phyloP scores from a whole-genome alignment of 2,888 invertebrate genomes.

The Geotrupes spiniger region DNA sequence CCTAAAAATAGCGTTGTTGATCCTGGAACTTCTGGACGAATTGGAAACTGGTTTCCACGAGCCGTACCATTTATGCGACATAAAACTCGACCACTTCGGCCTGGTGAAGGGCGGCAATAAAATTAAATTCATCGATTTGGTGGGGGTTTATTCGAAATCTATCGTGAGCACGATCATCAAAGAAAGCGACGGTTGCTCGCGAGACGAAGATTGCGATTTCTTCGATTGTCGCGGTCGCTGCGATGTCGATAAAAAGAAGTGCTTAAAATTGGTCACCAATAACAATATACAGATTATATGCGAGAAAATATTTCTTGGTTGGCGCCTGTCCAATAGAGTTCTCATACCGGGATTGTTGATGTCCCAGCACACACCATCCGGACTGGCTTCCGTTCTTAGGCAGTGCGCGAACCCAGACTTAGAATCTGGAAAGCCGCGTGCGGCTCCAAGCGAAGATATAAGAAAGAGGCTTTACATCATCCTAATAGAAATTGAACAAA shows the following conservation, averaged over 20 bases:
- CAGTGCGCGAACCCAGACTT: slow-evolving; percentile 59
- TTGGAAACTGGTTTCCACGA: slow-evolving; percentile 59
- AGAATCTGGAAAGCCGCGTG: slow-evolving; percentile 51
- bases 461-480: slow-evolving; percentile 55
- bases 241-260: slow-evolving; percentile 49
- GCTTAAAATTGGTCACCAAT: slow-evolving; percentile 55
- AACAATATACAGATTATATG: slow-evolving; percentile 68
- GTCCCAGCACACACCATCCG: slow-evolving; percentile 58
- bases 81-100: slow-evolving; percentile 67
- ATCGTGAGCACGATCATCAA: slow-evolving; percentile 53
- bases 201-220: slow-evolving; percentile 64
- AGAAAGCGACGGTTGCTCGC: slow-evolving; percentile 51
- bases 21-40: slow-evolving; percentile 60
- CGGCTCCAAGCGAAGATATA: slow-evolving; percentile 51
- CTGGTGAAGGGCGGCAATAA: slow-evolving; percentile 52
- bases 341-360: slow-evolving; percentile 61
- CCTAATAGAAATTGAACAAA: slow-evolving; percentile 52
- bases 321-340: slow-evolving; percentile 60
- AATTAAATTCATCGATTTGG: slow-evolving; percentile 63
- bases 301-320: slow-evolving; percentile 64
- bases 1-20: slow-evolving; percentile 57
- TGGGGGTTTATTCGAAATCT: slow-evolving; percentile 59
- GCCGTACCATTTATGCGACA: slow-evolving; percentile 65
- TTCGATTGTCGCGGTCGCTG: slow-evolving; percentile 66
- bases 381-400: slow-evolving; percentile 56